Conservation (phyloP, 2,113 vertebrate genomes). For the Fukomys damarensis region DNA sequence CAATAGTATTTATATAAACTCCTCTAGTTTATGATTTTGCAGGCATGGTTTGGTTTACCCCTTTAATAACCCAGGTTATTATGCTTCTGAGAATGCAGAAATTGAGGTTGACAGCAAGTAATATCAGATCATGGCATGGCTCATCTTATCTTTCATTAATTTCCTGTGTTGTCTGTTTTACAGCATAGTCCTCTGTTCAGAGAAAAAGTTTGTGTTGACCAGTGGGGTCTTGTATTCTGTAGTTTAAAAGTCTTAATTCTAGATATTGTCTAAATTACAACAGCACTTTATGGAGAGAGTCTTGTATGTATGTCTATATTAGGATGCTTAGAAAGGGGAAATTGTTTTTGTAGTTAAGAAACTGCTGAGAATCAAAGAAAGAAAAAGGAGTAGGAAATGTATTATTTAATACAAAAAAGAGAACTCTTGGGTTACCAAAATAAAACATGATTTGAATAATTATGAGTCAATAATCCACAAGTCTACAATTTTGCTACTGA, state of each 20-base stretch:
- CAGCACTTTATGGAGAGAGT: not conserved
- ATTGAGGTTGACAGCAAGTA: not conserved
- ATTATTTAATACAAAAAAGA: conserved; percentile 63
- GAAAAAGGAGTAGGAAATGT: conserved; percentile 67
- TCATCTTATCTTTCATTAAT: conserved; percentile 30
- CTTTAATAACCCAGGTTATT: not conserved
- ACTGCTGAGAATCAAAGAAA: conserved; percentile 57
- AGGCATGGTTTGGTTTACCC: not conserved
- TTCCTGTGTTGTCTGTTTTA: not conserved
- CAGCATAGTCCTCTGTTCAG: not conserved
- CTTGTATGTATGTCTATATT: not conserved
- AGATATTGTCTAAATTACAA: not conserved
- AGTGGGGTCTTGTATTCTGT: not conserved
- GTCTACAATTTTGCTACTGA: conserved; percentile 41
- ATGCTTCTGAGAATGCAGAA: conserved; percentile 8
- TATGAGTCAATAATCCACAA: not conserved
- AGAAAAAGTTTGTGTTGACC: not conserved
- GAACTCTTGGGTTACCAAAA: conserved; percentile 52
- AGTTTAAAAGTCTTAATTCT: conserved; percentile 35
- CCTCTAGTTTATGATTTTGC: not conserved
- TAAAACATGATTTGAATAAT: conserved; percentile 74
- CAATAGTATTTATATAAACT: not conserved
- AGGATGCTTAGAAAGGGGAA: conserved; percentile 48
- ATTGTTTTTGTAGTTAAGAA: conserved; percentile 48
- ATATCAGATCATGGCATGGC: not conserved